Percentiles rank a stretch among this genome's conserved stretches.
These are phyloP conservation scores for Euzophera pinguis DNA, from an alignment of 2,888 invertebrate genomes.

Conservation along the genomic window DNA sequence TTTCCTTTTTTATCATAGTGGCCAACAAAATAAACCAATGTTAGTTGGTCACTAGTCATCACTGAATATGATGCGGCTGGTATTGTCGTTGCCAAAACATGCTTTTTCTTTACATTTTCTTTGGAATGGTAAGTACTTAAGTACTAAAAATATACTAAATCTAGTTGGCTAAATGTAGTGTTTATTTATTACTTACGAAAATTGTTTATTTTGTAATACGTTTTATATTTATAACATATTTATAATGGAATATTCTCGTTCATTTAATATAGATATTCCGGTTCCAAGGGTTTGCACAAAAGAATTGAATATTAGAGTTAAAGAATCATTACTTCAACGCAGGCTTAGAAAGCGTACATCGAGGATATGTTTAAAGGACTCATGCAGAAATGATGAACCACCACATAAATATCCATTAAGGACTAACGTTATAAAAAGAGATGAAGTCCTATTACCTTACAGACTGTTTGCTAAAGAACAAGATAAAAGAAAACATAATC, in stretches of 20 bases:
- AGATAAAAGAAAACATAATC: conserved; percentile 34
- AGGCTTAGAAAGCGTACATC: conserved; percentile 17
- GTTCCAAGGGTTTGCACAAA: conserved; percentile 20
- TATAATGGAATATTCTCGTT: conserved; percentile 32
- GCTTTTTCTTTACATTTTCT: too few relatives aligned
- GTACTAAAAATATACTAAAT: neutral
- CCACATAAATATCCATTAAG: conserved; percentile 34
- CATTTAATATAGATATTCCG: conserved; percentile 17
- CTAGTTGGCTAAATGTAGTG: neutral
- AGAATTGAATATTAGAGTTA: conserved; percentile 17
- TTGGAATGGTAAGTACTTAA: neutral
- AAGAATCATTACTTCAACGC: conserved; percentile 23
- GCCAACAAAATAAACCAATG: too few relatives aligned
- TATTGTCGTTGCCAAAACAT: too few relatives aligned
- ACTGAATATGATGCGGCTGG: too few relatives aligned
- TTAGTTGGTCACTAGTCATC: too few relatives aligned
- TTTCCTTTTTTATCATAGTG: too few relatives aligned
- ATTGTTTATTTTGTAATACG: conserved; percentile 17
- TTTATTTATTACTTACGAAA: neutral
- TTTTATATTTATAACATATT: conserved; percentile 21
- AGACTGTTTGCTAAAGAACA: conserved; percentile 44
- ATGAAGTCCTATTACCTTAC: conserved; percentile 46
- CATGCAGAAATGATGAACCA: conserved; percentile 31
- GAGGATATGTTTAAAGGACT: conserved; percentile 25
- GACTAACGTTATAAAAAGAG: conserved; percentile 34